Evolutionary conservation across 2,113 vertebrate species (phyloP).

Genomic region (Lampris megalopsis): DNA sequence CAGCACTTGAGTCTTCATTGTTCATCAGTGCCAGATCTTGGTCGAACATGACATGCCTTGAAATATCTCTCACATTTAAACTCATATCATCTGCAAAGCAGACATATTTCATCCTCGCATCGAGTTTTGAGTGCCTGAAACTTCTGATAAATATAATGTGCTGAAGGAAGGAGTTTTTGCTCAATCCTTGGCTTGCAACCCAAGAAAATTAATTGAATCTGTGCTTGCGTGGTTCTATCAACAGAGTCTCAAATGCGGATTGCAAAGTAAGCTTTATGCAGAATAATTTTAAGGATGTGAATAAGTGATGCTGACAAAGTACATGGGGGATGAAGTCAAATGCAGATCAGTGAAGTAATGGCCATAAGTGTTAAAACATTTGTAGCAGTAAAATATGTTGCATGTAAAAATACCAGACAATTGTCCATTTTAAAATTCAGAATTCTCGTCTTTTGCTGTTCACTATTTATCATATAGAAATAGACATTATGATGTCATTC

Average conservation of each 20-base stretch:
- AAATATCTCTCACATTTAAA: slow-evolving; percentile 32
- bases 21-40: slow-evolving; percentile 25
- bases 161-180: neutral
- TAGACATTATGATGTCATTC: neutral
- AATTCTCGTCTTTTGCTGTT: neutral
- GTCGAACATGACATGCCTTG: slow-evolving; percentile 23
- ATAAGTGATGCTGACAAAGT: neutral
- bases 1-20: slow-evolving; percentile 8
- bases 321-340: neutral
- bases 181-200: neutral
- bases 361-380: too few species aligned
- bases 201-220: neutral
- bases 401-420: neutral
- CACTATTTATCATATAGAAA: neutral
- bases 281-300: neutral
- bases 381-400: too few species aligned
- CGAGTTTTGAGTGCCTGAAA: neutral
- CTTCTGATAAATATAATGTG: neutral
- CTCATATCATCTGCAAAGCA: slow-evolving; percentile 2
- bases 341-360: neutral
- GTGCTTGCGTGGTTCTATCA: neutral
- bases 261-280: neutral
- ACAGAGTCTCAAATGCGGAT: neutral
- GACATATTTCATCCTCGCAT: neutral
- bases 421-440: neutral